Percentiles rank a stretch among this genome's conserved stretches.
phyloP scores from a whole-genome alignment of 2,888 invertebrate species.

The Xestia ashworthii region DNA sequence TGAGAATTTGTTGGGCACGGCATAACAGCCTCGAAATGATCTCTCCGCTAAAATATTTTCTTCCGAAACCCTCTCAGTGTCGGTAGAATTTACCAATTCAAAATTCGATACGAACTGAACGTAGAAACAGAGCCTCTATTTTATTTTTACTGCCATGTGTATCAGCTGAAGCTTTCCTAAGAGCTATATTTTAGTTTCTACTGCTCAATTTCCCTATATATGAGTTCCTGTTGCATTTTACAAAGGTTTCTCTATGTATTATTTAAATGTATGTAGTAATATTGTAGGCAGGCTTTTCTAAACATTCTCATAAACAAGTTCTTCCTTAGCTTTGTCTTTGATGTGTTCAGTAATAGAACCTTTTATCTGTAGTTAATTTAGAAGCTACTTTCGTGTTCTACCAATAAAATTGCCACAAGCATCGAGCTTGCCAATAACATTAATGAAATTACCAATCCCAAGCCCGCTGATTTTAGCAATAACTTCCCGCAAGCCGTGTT shows the following conservation, averaged over 20 bases:
- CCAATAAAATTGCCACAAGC: neutral
- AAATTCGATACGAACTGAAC: slow-evolving; percentile 52
- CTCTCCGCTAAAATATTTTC: slow-evolving; percentile 35
- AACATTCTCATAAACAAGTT: slow-evolving; percentile 41
- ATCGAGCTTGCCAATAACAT: slow-evolving; percentile 15
- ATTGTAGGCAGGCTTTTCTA: slow-evolving; percentile 50
- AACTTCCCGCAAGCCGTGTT: slow-evolving; percentile 12
- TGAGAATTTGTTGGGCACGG: slow-evolving; percentile 34
- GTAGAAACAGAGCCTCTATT: slow-evolving; percentile 57
- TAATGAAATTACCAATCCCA: slow-evolving; percentile 28
- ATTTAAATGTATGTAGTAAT: slow-evolving; percentile 59
- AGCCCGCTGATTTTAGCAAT: slow-evolving; percentile 33
- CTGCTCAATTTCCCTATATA: slow-evolving; percentile 79
- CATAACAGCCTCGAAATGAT: slow-evolving; percentile 35
- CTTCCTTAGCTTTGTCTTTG: slow-evolving; percentile 26
- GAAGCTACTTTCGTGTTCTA: neutral
- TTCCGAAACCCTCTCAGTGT: slow-evolving; percentile 27
- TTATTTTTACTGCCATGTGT: slow-evolving; percentile 58
- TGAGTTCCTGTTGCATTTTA: slow-evolving; percentile 68
- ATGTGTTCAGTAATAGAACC: slow-evolving; percentile 1
- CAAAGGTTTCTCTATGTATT: slow-evolving; percentile 60
- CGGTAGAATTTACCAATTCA: slow-evolving; percentile 57
- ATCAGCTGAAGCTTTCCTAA: slow-evolving; percentile 58
- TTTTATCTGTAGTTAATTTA: slow-evolving; percentile 7
- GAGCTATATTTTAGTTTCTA: slow-evolving; percentile 75